Evolutionary conservation across 2,113 vertebrate genomes (phyloP), one percentile per base, ranked within the genome.

Genomic region (Leptosomus discolor): DNA sequence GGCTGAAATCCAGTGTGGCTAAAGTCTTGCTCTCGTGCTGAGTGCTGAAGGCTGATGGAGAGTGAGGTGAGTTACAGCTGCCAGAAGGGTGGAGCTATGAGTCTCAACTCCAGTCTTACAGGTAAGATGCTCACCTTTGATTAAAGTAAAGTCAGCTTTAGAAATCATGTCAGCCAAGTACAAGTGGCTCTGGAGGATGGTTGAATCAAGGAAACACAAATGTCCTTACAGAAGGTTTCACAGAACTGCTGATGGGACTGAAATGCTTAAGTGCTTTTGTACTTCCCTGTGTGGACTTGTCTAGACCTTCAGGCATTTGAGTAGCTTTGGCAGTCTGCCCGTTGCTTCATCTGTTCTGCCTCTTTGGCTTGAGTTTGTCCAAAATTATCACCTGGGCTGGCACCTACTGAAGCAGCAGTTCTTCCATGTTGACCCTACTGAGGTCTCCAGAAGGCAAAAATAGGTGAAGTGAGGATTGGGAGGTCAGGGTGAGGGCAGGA

Each of bases 61-160:
- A 53, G 64, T 69, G 82, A 96, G 68, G 80, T 94, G 92, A 96
- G 76, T 81, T 88, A 73, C 69, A 86, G 29, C 60, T 74, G 68
- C 54, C 57, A 69, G 68, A 73, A 85, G 0, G 37, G 50, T 89
- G 88, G 64, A 83, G 48, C 64, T 85, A 34, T 90, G 46, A 76
- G 68, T 85, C 90, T 90, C 67, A 83, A 63, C 87, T 96, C 26
- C 89, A 65, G n/a, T 88, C 75, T 85, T 92, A 20, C 70, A 97
- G 92, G 97, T 96, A 97, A 97, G 97, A 88, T 76, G 50, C n/a
- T 90, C 15, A 54, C 24, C 81, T 85, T 83, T 76, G 61, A 58
- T 54, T 83, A 41, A 70, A 74, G 50, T 71, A 12, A 76, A 65
- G n/a, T 76, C 56, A 91, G 57, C 67, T 70, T 87, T 78, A 58